Percentiles rank a stretch among this genome's conserved stretches.
Evolutionary conservation across 2,888 invertebrate genomes (phyloP).

Genomic region (Eilema sororculum): DNA sequence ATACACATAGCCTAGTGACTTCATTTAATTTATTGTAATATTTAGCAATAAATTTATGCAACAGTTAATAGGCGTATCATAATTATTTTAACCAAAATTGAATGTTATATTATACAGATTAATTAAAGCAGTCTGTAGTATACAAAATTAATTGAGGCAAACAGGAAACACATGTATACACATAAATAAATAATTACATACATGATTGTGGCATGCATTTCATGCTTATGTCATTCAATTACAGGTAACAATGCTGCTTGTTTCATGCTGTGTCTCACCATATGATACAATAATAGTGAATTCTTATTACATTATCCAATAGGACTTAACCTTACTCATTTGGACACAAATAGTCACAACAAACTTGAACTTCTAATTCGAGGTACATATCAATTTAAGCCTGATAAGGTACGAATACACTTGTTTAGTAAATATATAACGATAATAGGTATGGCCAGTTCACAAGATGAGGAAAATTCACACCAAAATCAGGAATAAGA

Average conservation of each 20-base stretch:
- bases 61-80: background rate
- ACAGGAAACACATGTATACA: background rate
- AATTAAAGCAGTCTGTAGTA: background rate
- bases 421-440: background rate
- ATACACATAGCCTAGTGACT: no score
- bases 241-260: background rate
- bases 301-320: background rate
- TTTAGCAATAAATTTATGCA: background rate
- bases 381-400: background rate
- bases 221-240: constrained; percentile 6
- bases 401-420: background rate
- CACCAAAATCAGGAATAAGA: background rate
- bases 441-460: background rate
- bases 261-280: background rate
- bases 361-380: background rate
- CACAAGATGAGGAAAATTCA: background rate
- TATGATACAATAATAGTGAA: constrained; percentile 1
- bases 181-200: background rate
- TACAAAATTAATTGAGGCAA: background rate
- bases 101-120: background rate
- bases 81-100: background rate
- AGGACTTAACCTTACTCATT: background rate
- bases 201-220: background rate
- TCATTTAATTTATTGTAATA: no score
- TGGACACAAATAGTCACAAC: background rate